Percentiles rank a stretch among this genome's conserved stretches.
phyloP scores from a whole-genome alignment of 2,113 vertebrate species.

The Zosterops japonicus region DNA sequence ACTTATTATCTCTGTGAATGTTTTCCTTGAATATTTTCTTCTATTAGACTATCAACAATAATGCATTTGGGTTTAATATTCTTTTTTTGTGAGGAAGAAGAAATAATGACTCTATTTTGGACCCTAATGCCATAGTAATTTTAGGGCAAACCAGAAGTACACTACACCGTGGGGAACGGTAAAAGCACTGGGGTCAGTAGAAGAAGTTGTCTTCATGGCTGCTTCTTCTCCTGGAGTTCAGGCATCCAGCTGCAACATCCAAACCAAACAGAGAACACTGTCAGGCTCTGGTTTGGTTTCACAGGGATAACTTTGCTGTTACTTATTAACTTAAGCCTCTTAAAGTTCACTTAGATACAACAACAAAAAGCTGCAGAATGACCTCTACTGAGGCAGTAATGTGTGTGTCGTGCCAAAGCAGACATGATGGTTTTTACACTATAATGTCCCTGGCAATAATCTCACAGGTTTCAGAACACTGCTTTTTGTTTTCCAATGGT shows the following conservation, averaged over 20 bases:
- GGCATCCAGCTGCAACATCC: background rate
- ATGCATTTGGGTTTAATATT: background rate
- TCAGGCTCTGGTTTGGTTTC: background rate
- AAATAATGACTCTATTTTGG: background rate
- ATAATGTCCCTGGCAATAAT: background rate
- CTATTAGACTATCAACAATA: background rate
- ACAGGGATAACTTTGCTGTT: background rate
- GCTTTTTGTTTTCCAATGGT: background rate
- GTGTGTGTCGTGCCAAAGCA: background rate
- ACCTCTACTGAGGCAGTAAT: background rate
- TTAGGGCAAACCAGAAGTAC: background rate
- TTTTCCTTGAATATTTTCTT: background rate
- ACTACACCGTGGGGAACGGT: background rate
- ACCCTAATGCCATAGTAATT: background rate
- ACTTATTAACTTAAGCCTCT: slow-evolving; percentile 37
- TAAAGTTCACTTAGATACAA: slow-evolving; percentile 22
- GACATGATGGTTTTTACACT: background rate
- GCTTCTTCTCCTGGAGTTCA: background rate
- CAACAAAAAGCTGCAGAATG: background rate
- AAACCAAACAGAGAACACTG: background rate
- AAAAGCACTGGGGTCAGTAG: background rate
- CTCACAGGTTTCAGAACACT: background rate
- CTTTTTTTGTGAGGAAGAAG: background rate
- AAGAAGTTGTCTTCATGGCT: background rate
- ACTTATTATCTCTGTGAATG: background rate